phyloP scores from a whole-genome alignment of 2,888 invertebrate species.

The Pristionchus mayeri region DNA sequence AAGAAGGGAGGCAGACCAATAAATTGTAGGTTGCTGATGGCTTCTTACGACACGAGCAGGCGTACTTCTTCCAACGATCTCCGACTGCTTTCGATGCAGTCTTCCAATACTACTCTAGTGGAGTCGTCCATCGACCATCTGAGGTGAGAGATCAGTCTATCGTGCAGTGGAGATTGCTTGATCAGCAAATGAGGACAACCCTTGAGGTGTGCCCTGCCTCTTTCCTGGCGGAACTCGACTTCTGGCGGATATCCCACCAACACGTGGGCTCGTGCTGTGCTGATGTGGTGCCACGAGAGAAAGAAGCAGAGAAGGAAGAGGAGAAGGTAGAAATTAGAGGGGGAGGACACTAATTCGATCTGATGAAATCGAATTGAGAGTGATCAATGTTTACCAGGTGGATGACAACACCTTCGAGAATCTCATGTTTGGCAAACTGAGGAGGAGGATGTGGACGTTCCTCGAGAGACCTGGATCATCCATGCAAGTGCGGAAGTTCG shows the following conservation, averaged over 20 bases:
- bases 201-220: constrained; percentile 70
- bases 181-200: not conserved
- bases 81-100: constrained; percentile 72
- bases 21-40: constrained; percentile 71
- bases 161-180: not conserved
- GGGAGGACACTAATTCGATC: too few species aligned
- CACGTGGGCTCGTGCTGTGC: constrained; percentile 74
- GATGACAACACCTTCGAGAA: constrained; percentile 76
- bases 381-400: constrained; percentile 59
- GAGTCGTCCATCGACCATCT: constrained; percentile 74
- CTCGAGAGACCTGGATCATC: constrained; percentile 69
- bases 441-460: constrained; percentile 76
- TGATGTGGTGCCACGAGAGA: constrained; percentile 70
- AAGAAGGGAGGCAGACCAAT: not conserved
- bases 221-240: constrained; percentile 73
- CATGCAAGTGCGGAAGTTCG: constrained; percentile 48
- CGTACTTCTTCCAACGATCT: constrained; percentile 75
- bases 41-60: constrained; percentile 70
- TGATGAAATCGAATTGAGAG: not conserved
- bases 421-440: constrained; percentile 70
- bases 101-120: constrained; percentile 73
- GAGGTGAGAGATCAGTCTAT: constrained; percentile 58
- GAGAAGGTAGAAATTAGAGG: too few species aligned
- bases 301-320: constrained; percentile 70
- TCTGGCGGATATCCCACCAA: constrained; percentile 72